phyloP scores from a whole-genome alignment of 2,113 vertebrate species.

The Oncorhynchus mykiss region DNA sequence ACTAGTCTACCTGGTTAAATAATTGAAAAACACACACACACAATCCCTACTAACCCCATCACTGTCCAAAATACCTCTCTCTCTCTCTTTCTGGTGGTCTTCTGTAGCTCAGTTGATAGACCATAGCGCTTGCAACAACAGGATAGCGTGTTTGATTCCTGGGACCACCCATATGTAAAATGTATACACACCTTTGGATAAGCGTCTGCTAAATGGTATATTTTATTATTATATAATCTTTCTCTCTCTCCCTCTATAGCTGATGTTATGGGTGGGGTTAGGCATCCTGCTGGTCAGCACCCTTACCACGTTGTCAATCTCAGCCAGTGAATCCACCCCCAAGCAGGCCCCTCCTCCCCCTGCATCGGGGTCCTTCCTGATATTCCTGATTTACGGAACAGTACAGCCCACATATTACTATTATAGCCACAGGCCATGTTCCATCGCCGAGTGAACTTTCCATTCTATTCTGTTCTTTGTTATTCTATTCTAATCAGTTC shows the following conservation, averaged over 20 bases:
- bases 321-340: constrained; percentile 51
- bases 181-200: too few relatives aligned
- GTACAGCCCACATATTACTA: constrained; percentile 42
- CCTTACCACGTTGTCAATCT: constrained; percentile 85
- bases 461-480: neutral
- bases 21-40: constrained; percentile 1
- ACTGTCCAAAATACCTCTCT: neutral
- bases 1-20: too few relatives aligned
- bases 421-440: neutral
- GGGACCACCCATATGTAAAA: too few relatives aligned
- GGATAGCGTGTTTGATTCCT: too few relatives aligned
- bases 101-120: too few relatives aligned
- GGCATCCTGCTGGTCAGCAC: constrained; percentile 94
- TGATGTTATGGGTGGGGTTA: constrained; percentile 91
- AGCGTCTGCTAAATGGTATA: too few relatives aligned
- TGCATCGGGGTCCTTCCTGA: constrained; percentile 25
- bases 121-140: too few relatives aligned
- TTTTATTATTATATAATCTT: too few relatives aligned
- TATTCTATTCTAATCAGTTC: neutral
- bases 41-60: neutral
- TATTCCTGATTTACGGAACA: constrained; percentile 47
- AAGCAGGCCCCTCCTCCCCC: constrained; percentile 56
- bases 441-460: neutral
- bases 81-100: too few relatives aligned
- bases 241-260: constrained; percentile 60